Conservation (phyloP, 2,888 invertebrate species). For the Zaprionus bogoriensis region DNA sequence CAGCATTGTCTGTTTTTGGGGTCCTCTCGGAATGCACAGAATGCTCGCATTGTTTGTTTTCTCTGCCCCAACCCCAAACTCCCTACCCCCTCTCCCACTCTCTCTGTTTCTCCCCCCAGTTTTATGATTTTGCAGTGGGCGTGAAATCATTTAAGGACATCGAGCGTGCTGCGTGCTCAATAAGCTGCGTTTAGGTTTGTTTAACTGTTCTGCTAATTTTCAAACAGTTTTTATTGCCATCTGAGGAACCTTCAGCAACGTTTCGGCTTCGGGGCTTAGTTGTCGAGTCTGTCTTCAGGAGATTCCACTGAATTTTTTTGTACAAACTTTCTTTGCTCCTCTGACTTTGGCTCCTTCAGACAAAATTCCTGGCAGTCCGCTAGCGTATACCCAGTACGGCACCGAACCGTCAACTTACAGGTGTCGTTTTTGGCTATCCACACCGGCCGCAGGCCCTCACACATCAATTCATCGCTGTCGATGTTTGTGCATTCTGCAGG, state of each 20-base stretch:
- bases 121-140: constrained; percentile 49
- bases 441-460: neutral
- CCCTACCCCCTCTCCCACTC: neutral
- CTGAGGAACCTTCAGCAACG: neutral
- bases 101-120: constrained; percentile 11
- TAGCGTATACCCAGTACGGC: neutral
- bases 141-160: constrained; percentile 42
- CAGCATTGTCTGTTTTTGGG: constrained; percentile 4
- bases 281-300: too few relatives aligned
- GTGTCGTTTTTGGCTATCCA: neutral
- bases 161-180: constrained; percentile 25
- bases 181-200: constrained; percentile 43
- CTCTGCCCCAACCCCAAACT: neutral
- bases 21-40: constrained; percentile 20
- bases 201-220: constrained; percentile 53
- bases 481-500: too few relatives aligned
- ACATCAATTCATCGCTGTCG: too few relatives aligned
- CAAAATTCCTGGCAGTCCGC: neutral
- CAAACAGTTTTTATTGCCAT: neutral
- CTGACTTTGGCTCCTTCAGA: neutral
- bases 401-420: neutral
- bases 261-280: too few relatives aligned
- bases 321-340: neutral
- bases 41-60: constrained; percentile 61
- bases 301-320: too few relatives aligned